A percentile compares a stretch with the other conserved stretches of the same genome.
Evolutionary conservation across 2,113 vertebrate genomes (phyloP).

Genomic region (Pleuronectes platessa): DNA sequence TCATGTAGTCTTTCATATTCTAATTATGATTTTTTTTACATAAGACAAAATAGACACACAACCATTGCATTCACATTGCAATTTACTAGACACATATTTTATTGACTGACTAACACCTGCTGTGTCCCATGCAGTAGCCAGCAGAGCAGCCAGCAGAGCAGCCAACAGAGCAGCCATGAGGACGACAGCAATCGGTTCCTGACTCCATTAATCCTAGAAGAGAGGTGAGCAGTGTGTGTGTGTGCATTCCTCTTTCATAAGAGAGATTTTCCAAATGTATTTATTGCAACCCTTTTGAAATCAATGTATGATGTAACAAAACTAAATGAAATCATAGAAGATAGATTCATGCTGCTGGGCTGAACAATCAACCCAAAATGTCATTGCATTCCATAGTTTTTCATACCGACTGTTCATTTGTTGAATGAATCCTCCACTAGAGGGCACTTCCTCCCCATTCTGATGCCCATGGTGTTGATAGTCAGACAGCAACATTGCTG

Average conservation of each 20-base stretch:
- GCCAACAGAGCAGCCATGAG: constrained; percentile 89
- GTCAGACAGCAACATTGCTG: background rate
- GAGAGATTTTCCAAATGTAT: background rate
- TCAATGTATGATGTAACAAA: background rate
- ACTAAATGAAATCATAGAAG: background rate
- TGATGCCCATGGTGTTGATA: background rate
- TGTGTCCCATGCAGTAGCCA: constrained; percentile 63
- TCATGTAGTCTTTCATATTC: background rate
- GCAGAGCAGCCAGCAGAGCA: constrained; percentile 69
- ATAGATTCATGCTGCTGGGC: background rate
- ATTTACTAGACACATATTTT: background rate
- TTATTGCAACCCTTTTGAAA: background rate
- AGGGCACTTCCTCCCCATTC: constrained; percentile 39
- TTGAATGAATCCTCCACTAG: constrained; percentile 49
- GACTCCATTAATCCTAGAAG: constrained; percentile 85
- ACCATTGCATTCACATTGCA: background rate
- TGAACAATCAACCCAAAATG: constrained; percentile 11
- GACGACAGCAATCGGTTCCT: constrained; percentile 89
- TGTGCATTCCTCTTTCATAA: no score
- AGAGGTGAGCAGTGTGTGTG: constrained; percentile 75
- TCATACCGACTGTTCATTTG: background rate
- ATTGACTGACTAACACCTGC: background rate
- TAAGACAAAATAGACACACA: background rate
- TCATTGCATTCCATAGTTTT: background rate
- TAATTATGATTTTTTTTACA: background rate